Percentiles rank a stretch among this genome's conserved stretches.
Evolutionary conservation across 2,888 invertebrate genomes (phyloP).

Genomic region (Diarsia mendica): DNA sequence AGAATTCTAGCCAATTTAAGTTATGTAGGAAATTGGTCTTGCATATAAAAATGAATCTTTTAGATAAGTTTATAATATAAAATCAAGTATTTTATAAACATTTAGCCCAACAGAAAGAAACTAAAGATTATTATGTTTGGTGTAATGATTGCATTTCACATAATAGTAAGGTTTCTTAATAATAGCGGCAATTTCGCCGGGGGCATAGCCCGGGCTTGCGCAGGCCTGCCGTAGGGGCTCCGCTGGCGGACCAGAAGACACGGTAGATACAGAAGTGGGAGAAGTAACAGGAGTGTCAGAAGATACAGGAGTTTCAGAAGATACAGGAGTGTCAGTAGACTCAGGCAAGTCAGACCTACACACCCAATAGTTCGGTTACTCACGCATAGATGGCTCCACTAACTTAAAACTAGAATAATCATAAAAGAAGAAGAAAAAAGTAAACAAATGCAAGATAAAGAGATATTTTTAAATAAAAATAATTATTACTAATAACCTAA

Average conservation of each 20-base stretch:
- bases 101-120: neutral
- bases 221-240: conserved; percentile 60
- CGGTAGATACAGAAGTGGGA: neutral
- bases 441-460: neutral
- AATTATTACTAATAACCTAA: neutral
- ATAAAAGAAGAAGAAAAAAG: neutral
- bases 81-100: neutral
- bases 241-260: conserved; percentile 2
- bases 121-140: conserved; percentile 67
- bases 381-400: conserved; percentile 38
- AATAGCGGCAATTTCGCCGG: conserved; percentile 67
- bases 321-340: neutral
- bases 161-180: conserved; percentile 77
- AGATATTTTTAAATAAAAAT: neutral
- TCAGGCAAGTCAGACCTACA: conserved; percentile 40
- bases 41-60: neutral
- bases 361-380: conserved; percentile 38
- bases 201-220: conserved; percentile 63
- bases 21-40: neutral
- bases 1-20: neutral
- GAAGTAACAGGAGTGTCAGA: neutral
- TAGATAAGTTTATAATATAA: neutral
- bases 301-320: neutral
- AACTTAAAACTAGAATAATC: neutral
- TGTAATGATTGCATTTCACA: conserved; percentile 64